Base-by-base conservation (phyloP, 1,140 invertebrate genomes). In the Bombus confusus region DNA sequence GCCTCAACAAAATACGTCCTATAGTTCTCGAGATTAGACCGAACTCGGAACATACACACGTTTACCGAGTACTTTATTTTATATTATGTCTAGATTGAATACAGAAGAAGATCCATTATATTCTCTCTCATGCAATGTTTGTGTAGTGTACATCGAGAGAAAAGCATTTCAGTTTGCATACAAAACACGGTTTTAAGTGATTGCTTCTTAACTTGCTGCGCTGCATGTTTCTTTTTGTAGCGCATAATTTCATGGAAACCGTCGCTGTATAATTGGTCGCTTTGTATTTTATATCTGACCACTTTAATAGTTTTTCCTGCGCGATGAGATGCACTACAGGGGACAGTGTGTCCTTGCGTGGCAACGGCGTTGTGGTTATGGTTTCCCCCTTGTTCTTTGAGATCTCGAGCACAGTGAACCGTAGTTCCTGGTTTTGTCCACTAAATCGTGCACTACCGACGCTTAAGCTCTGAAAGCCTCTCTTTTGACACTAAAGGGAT, bases 271-370 rank as follows among this genome's bases (percentile, higher is more conserved):
- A 82, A 82, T 82, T 82, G 72, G 80, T 34, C 31, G 80, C 72
- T 75, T 75, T 82, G 57, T 82, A 82, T 52, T 52, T 75, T 82
- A 39, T 75, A 82, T 66, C 57, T 82, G 80, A 75, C 80, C 80
- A 82, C 59, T 75, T 73, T 39, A 82, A 18, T 22, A 57, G 18
- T 52, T 82, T 75, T 66, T 66, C 66, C 18, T 31, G 52, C 43
- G 3, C 8, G 37, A 15, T 3, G 18, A 52, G 18, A 52, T 22
- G 47, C 34, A 22, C 34, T 82, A 25, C 66, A 59, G 28, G 28
- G 41, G 72, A 82, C 57, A 75, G 41, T 73, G 37, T 59, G 59
- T 75, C 52, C 72, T 22, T 41, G 78, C 25, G 31, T 41, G 6
- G 52, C 15, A n/a, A 37, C n/a, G 47, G 25, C 28, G 18, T 12